Conservation (phyloP, 2,888 invertebrate genomes). For the Nemotelus nigrinus region DNA sequence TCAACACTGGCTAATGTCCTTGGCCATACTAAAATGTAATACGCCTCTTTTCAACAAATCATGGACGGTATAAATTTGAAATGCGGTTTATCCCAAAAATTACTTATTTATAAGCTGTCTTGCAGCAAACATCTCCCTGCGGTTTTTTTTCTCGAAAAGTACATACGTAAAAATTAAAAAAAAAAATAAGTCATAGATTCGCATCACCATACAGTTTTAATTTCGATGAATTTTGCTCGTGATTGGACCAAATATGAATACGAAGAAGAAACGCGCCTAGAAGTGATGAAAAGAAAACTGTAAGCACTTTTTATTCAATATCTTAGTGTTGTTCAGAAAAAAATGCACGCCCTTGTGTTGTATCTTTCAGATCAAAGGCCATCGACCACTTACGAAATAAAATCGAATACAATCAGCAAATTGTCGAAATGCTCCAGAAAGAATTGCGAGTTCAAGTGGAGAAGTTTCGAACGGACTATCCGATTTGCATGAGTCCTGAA, state of each 20-base stretch:
- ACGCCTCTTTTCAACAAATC: too few species aligned
- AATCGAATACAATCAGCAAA: conserved; percentile 29
- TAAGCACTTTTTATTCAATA: conserved; percentile 21
- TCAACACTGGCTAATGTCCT: too few species aligned
- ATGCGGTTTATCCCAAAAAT: too few species aligned
- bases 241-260: conserved; percentile 39
- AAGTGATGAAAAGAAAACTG: conserved; percentile 36
- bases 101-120: too few species aligned
- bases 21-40: too few species aligned
- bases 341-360: background rate
- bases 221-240: conserved; percentile 28
- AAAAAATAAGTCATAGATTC: background rate
- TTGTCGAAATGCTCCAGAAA: conserved; percentile 6
- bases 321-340: background rate
- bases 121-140: too few species aligned
- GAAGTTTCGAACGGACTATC: conserved; percentile 31
- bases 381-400: conserved; percentile 37
- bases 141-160: background rate
- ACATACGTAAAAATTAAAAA: background rate
- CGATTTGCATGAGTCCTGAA: background rate
- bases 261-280: conserved; percentile 24
- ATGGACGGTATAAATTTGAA: too few species aligned
- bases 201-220: background rate
- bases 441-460: conserved; percentile 31
- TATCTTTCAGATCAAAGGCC: conserved; percentile 32